phyloP scores from a whole-genome alignment of 2,797 vertebrate species.

The Chaenodraco wilsoni region DNA sequence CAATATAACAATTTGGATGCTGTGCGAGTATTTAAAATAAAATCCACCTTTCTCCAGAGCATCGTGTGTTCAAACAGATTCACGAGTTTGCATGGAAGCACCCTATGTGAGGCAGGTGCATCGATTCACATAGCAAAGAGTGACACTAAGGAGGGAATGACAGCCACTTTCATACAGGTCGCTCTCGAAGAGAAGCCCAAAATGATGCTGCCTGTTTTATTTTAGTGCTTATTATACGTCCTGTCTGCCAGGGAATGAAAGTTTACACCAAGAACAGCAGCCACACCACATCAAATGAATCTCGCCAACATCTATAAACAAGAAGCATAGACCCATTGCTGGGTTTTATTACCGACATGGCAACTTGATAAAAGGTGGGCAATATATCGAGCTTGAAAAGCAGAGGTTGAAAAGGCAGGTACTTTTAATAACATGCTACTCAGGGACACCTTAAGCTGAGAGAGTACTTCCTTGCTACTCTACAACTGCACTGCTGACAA shows the following conservation, averaged over 20 bases:
- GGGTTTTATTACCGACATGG: constrained; percentile 24
- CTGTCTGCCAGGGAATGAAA: constrained; percentile 17
- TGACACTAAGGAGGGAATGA: constrained; percentile 16
- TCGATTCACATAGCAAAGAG: constrained; percentile 27
- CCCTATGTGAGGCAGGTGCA: neutral
- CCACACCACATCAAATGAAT: constrained; percentile 3
- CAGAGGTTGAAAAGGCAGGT: neutral
- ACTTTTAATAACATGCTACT: constrained; percentile 6
- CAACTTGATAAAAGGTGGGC: constrained; percentile 14
- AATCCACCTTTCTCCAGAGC: neutral
- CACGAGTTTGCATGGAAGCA: constrained; percentile 9
- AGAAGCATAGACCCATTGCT: constrained; percentile 8
- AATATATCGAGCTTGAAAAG: constrained; percentile 1
- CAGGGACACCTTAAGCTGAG: neutral
- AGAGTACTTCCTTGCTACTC: neutral
- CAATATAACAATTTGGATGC: neutral
- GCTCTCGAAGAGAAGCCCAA: neutral
- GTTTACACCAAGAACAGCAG: neutral
- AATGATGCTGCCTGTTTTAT: constrained; percentile 31
- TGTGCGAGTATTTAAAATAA: neutral
- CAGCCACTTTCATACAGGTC: constrained; percentile 17
- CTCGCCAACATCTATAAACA: neutral
- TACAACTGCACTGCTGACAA: neutral
- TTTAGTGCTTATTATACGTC: constrained; percentile 1
- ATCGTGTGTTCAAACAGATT: constrained; percentile 33